phyloP scores from a whole-genome alignment of 2,888 invertebrate genomes.

The Chrysopilus asiliformis region DNA sequence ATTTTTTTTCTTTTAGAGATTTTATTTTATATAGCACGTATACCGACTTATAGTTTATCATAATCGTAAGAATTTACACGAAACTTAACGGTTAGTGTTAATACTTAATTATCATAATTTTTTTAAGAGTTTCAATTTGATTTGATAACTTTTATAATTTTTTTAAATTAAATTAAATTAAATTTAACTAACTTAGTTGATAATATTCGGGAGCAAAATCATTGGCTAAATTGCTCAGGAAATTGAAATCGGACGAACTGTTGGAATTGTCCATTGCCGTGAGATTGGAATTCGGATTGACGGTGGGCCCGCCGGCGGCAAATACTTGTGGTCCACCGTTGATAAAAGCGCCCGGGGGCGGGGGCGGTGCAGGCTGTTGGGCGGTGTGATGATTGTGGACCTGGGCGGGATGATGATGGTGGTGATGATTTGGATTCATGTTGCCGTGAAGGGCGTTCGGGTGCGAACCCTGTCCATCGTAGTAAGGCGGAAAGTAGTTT shows the following conservation, averaged over 20 bases:
- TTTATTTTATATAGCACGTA: neutral
- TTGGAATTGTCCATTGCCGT: slow-evolving; percentile 65
- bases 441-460: slow-evolving; percentile 12
- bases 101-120: too few species aligned
- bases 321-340: slow-evolving; percentile 37
- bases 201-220: slow-evolving; percentile 90
- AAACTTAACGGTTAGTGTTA: too few species aligned
- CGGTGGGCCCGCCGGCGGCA: slow-evolving; percentile 49
- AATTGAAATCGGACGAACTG: slow-evolving; percentile 89
- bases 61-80: too few species aligned
- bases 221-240: slow-evolving; percentile 80
- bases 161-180: neutral
- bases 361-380: slow-evolving; percentile 33
- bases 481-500: slow-evolving; percentile 18
- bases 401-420: slow-evolving; percentile 15
- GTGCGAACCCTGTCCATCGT: slow-evolving; percentile 14
- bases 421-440: slow-evolving; percentile 18
- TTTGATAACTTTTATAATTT: neutral
- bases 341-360: slow-evolving; percentile 47
- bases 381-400: slow-evolving; percentile 14
- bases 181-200: slow-evolving; percentile 36
- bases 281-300: slow-evolving; percentile 23
- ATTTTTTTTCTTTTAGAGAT: too few species aligned
- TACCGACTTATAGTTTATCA: too few species aligned
- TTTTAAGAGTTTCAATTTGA: neutral